These are phyloP conservation scores for Petrosia ficiformis DNA, from an alignment of 37 sponge, comb jelly and placozoan species.

Conservation along the genomic window DNA sequence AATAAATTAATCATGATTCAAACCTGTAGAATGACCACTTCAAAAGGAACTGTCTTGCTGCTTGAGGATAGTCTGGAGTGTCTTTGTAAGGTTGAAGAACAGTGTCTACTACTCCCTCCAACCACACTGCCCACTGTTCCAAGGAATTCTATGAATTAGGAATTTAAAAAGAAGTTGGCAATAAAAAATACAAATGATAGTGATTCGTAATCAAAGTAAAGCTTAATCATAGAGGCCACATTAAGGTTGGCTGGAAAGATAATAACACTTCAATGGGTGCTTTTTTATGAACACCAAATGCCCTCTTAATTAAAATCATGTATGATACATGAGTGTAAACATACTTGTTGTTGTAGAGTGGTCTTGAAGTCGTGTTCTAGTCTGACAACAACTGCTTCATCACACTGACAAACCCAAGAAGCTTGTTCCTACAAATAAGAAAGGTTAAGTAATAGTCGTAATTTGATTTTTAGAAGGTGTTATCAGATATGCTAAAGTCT, in stretches of 20 bases:
- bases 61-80: constrained; percentile 65
- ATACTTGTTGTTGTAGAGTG: constrained; percentile 85
- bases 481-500: no score
- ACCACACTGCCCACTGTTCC: constrained; percentile 96
- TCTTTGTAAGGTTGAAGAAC: constrained; percentile 67
- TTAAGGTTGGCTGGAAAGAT: no score
- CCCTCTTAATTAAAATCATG: no score
- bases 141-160: constrained; percentile 46
- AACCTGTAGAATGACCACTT: constrained; percentile 99
- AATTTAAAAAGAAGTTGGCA: background rate
- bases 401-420: constrained; percentile 99
- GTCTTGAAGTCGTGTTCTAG: constrained; percentile 93
- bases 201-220: no score
- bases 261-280: background rate
- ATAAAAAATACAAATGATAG: no score
- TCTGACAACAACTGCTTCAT: constrained; percentile 75
- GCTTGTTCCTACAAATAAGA: constrained; percentile 93
- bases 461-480: no score
- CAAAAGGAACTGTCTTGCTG: constrained; percentile 91
- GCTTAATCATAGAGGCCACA: no score
- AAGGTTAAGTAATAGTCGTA: no score
- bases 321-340: no score
- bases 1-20: background rate
- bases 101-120: constrained; percentile 82
- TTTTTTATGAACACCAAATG: background rate